phyloP scores from a whole-genome alignment of 2,888 invertebrate species.

The Athripsodes cinereus region DNA sequence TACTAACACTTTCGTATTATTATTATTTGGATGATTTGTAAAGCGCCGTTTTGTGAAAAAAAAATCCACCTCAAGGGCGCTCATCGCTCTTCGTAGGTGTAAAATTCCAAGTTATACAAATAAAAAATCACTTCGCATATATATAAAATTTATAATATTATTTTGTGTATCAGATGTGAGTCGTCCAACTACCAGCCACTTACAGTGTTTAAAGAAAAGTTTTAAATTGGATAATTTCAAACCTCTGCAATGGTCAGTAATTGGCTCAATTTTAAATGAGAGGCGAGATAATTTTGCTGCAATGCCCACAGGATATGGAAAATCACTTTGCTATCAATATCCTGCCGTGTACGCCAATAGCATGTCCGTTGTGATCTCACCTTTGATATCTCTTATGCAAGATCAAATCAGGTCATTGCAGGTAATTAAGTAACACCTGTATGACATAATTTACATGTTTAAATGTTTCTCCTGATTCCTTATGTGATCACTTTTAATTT shows the following conservation, averaged over 20 bases:
- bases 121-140: too few relatives aligned
- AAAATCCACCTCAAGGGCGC: too few relatives aligned
- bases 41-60: too few relatives aligned
- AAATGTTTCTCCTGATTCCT: too few relatives aligned
- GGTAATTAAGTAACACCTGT: conserved; percentile 29
- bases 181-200: conserved; percentile 30
- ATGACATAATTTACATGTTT: not conserved
- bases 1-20: too few relatives aligned
- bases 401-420: conserved; percentile 59
- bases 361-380: conserved; percentile 58
- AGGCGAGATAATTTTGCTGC: conserved; percentile 57
- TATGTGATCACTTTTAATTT: not conserved
- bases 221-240: conserved; percentile 53
- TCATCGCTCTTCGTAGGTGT: too few relatives aligned
- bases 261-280: conserved; percentile 44
- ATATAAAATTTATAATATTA: too few relatives aligned
- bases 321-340: conserved; percentile 64
- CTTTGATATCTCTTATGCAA: conserved; percentile 66
- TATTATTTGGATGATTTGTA: too few relatives aligned
- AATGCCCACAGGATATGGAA: conserved; percentile 66
- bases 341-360: conserved; percentile 53
- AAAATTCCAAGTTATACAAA: too few relatives aligned
- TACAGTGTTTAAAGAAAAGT: conserved; percentile 39
- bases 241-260: conserved; percentile 54
- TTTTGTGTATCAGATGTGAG: not conserved